Percentiles rank a stretch among this genome's conserved stretches.
Conservation (phyloP, 2,888 invertebrate genomes). For the Drosophila neonasuta region DNA sequence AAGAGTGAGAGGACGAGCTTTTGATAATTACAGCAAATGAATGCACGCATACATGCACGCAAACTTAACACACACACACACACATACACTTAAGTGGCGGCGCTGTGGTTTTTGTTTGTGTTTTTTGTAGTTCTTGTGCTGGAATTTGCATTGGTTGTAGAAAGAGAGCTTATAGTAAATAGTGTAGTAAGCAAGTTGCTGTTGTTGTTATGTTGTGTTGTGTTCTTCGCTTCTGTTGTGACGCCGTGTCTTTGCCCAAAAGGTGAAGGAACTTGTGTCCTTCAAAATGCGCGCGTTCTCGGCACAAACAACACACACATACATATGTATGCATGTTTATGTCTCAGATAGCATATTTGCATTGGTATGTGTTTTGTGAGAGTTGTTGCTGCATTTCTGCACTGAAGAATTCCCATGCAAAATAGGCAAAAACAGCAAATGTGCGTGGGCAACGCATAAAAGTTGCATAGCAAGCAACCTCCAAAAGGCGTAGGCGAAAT, state of each 20-base stretch:
- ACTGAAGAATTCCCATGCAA: constrained; percentile 4
- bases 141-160: constrained; percentile 48
- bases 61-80: constrained; percentile 11
- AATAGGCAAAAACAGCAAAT: constrained; percentile 13
- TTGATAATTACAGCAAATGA: constrained; percentile 62
- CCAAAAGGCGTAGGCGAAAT: constrained; percentile 43
- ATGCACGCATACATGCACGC: constrained; percentile 29
- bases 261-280: constrained; percentile 76
- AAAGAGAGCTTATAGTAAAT: constrained; percentile 62
- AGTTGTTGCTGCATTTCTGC: constrained; percentile 37
- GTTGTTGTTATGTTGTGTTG: constrained; percentile 33
- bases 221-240: constrained; percentile 42
- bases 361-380: constrained; percentile 9
- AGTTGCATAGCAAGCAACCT: constrained; percentile 55
- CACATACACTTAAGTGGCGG: constrained; percentile 17
- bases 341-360: constrained; percentile 22
- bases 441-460: constrained; percentile 50
- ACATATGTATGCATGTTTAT: neutral
- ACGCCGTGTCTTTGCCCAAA: constrained; percentile 50
- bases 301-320: constrained; percentile 7
- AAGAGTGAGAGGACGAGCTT: constrained; percentile 17
- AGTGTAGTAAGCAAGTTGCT: constrained; percentile 61
- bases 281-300: constrained; percentile 72
- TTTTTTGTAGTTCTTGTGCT: constrained; percentile 17
- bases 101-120: constrained; percentile 6